Conservation (phyloP, 2,888 invertebrate genomes). For the Cheilosia pagana region DNA sequence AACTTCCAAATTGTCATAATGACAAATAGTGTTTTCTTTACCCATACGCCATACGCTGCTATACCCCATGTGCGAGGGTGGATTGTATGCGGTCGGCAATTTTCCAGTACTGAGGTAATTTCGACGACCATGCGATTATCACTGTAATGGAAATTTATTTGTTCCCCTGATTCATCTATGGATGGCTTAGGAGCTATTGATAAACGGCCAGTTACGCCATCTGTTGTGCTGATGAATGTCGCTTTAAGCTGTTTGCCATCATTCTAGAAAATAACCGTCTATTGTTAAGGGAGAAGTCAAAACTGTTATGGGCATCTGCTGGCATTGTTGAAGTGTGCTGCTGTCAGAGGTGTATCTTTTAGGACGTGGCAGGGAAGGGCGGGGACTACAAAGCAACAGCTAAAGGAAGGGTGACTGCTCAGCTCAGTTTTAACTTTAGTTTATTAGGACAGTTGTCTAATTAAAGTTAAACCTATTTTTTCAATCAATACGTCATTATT, state of each 20-base stretch:
- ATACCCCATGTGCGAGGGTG: background rate
- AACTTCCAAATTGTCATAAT: constrained; percentile 61
- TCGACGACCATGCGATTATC: constrained; percentile 27
- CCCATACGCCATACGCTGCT: background rate
- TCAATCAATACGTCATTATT: too few relatives aligned
- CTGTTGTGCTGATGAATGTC: constrained; percentile 18
- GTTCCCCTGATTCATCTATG: constrained; percentile 7
- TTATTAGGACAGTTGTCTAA: too few relatives aligned
- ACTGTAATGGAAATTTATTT: constrained; percentile 24
- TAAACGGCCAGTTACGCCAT: constrained; percentile 29
- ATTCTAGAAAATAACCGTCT: background rate
- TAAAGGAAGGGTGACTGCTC: too few relatives aligned
- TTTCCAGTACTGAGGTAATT: background rate
- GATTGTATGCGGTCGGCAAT: constrained; percentile 14
- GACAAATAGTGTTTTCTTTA: constrained; percentile 53
- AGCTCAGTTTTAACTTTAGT: too few relatives aligned
- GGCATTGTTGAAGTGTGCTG: too few relatives aligned
- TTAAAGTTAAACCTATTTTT: too few relatives aligned
- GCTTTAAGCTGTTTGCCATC: background rate
- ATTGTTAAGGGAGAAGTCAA: background rate
- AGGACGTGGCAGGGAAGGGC: background rate
- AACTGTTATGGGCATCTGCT: too few relatives aligned
- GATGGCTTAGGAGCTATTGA: constrained; percentile 1
- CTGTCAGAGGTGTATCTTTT: background rate
- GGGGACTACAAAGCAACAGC: too few relatives aligned